Percentiles rank a stretch among this genome's conserved stretches.
phyloP scores from a whole-genome alignment of 2,888 invertebrate genomes.

The Volucella zonaria region DNA sequence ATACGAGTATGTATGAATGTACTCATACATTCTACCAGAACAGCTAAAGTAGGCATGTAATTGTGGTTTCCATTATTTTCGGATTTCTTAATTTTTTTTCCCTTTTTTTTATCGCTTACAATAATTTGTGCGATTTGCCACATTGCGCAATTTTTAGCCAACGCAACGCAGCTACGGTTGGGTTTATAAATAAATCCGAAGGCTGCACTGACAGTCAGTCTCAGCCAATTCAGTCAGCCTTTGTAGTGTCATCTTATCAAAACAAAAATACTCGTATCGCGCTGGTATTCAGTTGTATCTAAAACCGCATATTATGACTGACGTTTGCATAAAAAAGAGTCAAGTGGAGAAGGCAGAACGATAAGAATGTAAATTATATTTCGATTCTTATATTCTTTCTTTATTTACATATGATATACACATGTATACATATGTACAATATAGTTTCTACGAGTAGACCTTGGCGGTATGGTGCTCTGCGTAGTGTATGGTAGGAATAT shows the following conservation, averaged over 20 bases:
- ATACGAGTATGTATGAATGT: too few relatives aligned
- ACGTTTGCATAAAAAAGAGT: slow-evolving; percentile 51
- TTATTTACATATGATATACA: not conserved
- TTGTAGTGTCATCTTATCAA: slow-evolving; percentile 47
- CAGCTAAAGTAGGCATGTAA: not conserved
- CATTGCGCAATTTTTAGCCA: slow-evolving; percentile 37
- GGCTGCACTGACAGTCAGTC: not conserved
- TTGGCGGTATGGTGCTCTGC: not conserved
- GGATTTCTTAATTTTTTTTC: not conserved
- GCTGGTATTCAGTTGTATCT: slow-evolving; percentile 18
- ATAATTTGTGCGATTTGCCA: slow-evolving; percentile 2
- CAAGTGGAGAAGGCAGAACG: slow-evolving; percentile 18
- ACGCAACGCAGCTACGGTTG: not conserved
- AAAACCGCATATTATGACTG: slow-evolving; percentile 35
- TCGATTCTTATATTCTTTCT: slow-evolving; percentile 12
- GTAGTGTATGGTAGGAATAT: not conserved
- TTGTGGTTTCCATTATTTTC: slow-evolving; percentile 26
- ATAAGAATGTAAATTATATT: slow-evolving; percentile 55
- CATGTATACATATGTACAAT: too few relatives aligned
- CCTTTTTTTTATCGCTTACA: not conserved
- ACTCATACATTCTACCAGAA: not conserved
- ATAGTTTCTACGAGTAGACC: slow-evolving; percentile 13
- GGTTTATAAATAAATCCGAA: slow-evolving; percentile 33
- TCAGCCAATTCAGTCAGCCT: not conserved
- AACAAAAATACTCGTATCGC: slow-evolving; percentile 31